A percentile compares a stretch with the other conserved stretches of the same genome.
phyloP scores from a whole-genome alignment of 2,888 invertebrate species.

The Nemoura dubitans region DNA sequence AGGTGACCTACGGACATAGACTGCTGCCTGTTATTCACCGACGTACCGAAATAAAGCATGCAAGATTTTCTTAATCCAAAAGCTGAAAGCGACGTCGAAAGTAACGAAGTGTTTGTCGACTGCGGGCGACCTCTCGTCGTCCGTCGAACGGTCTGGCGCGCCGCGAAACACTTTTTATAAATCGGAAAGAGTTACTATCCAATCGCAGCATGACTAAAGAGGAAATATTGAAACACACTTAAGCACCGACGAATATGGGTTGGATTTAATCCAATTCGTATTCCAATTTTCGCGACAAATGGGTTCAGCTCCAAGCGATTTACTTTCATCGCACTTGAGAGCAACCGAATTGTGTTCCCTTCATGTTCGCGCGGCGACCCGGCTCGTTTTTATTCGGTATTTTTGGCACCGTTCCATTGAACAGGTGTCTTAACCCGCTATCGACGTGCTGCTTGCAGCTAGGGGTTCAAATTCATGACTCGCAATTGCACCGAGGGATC shows the following conservation, averaged over 20 bases:
- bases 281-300: conserved; percentile 7
- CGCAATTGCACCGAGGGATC: background rate
- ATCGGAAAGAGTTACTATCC: background rate
- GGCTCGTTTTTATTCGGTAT: background rate
- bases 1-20: too few relatives aligned
- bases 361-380: background rate
- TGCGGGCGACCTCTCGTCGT: background rate
- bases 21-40: background rate
- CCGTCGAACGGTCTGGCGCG: background rate
- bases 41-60: background rate
- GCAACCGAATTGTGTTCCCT: background rate
- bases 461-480: background rate
- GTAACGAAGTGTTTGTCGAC: background rate
- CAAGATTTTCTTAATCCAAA: background rate
- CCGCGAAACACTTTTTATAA: background rate
- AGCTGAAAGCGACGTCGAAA: background rate
- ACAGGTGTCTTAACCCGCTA: conserved; percentile 23
- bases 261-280: conserved; percentile 34
- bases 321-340: background rate
- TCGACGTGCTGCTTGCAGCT: background rate
- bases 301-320: background rate
- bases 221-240: conserved; percentile 2
- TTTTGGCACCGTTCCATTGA: conserved; percentile 19
- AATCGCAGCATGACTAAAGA: background rate
- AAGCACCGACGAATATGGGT: conserved; percentile 2